Percentiles rank a stretch among this genome's conserved stretches.
Conservation (phyloP, 2,888 invertebrate genomes). For the Cephus spinipes region DNA sequence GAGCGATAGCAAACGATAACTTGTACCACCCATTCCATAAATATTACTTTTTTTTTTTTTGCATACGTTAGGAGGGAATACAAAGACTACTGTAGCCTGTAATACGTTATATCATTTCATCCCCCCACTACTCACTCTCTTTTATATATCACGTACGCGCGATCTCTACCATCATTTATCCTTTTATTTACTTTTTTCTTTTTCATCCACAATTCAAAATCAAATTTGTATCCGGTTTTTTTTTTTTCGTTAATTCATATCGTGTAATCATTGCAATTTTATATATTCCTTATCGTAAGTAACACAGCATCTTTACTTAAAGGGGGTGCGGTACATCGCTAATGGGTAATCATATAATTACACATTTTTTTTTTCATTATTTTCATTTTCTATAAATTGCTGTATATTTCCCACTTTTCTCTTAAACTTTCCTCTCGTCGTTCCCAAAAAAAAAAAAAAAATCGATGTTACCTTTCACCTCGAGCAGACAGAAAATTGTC, state of each 20-base stretch:
- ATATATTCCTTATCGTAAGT: not conserved
- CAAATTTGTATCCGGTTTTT: not conserved
- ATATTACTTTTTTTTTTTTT: conserved; percentile 16
- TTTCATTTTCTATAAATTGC: not conserved
- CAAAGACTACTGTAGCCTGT: conserved; percentile 22
- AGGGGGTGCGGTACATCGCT: not conserved
- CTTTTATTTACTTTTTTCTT: conserved; percentile 11
- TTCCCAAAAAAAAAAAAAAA: not conserved
- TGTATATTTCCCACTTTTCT: not conserved
- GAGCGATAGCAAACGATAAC: not conserved
- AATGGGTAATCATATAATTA: not conserved
- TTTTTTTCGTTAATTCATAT: not conserved
- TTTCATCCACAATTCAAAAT: conserved; percentile 16
- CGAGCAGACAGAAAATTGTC: not conserved
- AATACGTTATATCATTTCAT: conserved; percentile 17
- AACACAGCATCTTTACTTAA: not conserved
- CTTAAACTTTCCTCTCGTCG: not conserved
- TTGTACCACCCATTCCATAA: conserved; percentile 13
- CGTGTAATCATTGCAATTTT: not conserved
- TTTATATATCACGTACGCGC: not conserved
- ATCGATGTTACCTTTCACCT: conserved; percentile 1
- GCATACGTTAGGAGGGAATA: conserved; percentile 22
- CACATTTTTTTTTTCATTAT: not conserved
- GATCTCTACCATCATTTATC: not conserved
- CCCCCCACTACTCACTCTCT: not conserved